A percentile compares a stretch with the other conserved stretches of the same genome.
phyloP scores from a whole-genome alignment of 2,797 vertebrate species.

The Lutjanus argentimaculatus region DNA sequence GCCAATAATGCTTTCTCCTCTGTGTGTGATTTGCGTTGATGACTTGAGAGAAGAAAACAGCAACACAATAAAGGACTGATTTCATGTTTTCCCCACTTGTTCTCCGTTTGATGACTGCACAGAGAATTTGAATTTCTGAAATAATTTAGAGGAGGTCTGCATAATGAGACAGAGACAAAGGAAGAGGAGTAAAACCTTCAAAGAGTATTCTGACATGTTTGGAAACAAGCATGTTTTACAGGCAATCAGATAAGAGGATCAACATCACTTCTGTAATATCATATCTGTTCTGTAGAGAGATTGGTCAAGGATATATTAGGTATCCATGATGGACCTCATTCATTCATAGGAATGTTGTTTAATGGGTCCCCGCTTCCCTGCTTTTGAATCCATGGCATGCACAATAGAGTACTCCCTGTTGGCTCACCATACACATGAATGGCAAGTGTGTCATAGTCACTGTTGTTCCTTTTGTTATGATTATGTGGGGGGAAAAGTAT shows the following conservation, averaged over 20 bases:
- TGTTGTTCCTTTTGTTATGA: no score
- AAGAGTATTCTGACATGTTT: slow-evolving; percentile 10
- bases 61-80: slow-evolving; percentile 61
- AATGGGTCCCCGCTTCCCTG: no score
- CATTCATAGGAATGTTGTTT: neutral
- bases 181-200: slow-evolving; percentile 4
- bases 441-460: no score
- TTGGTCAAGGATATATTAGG: neutral
- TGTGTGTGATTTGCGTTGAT: slow-evolving; percentile 41
- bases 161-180: slow-evolving; percentile 31
- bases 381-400: neutral
- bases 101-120: slow-evolving; percentile 51
- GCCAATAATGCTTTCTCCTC: slow-evolving; percentile 9
- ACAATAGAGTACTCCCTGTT: neutral
- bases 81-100: slow-evolving; percentile 40
- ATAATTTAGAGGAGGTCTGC: slow-evolving; percentile 27
- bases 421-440: neutral
- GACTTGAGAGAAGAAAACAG: slow-evolving; percentile 42
- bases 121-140: slow-evolving; percentile 49
- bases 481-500: no score
- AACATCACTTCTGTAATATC: slow-evolving; percentile 3
- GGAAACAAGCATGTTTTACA: neutral
- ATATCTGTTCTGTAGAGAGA: neutral
- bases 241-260: neutral
- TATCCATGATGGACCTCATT: neutral